phyloP scores from a whole-genome alignment of 2,797 vertebrate genomes.

The Enteromius argenteus region DNA sequence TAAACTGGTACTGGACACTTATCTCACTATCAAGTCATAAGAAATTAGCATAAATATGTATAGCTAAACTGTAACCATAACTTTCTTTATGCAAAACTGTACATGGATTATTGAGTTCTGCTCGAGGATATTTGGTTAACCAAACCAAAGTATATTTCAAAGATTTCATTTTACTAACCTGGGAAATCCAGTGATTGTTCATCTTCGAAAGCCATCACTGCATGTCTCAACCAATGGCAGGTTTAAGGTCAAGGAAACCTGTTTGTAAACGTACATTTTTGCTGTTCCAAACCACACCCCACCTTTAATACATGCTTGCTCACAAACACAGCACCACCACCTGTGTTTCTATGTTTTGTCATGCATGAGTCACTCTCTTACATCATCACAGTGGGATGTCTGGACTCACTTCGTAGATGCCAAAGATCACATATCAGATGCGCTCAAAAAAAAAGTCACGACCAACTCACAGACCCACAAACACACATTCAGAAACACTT shows the following conservation, averaged over 20 bases:
- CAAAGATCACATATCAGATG: slow-evolving; percentile 13
- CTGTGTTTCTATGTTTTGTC: slow-evolving; percentile 31
- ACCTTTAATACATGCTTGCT: not conserved
- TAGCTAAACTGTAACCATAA: not conserved
- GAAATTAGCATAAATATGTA: not conserved
- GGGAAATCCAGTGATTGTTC: not conserved
- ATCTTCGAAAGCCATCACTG: not conserved
- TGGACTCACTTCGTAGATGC: slow-evolving; percentile 11
- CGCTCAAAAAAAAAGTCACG: slow-evolving; percentile 11
- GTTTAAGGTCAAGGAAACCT: not conserved
- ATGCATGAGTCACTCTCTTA: slow-evolving; percentile 24
- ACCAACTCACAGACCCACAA: slow-evolving; percentile 18
- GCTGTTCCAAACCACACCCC: not conserved
- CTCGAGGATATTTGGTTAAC: not conserved
- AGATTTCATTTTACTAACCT: not conserved
- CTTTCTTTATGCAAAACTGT: not conserved
- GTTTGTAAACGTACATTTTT: not conserved
- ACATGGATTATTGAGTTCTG: not conserved
- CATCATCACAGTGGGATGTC: slow-evolving; percentile 32
- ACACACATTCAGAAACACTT: slow-evolving; percentile 26
- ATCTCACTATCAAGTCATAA: not conserved
- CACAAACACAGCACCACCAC: not conserved
- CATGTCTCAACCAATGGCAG: not conserved
- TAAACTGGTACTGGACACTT: too few species aligned
- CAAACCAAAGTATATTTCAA: not conserved